A percentile compares a stretch with the other conserved stretches of the same genome.
These are phyloP conservation scores for Martes martes DNA, from an alignment of 2,113 vertebrate genomes.

Conservation along the genomic window DNA sequence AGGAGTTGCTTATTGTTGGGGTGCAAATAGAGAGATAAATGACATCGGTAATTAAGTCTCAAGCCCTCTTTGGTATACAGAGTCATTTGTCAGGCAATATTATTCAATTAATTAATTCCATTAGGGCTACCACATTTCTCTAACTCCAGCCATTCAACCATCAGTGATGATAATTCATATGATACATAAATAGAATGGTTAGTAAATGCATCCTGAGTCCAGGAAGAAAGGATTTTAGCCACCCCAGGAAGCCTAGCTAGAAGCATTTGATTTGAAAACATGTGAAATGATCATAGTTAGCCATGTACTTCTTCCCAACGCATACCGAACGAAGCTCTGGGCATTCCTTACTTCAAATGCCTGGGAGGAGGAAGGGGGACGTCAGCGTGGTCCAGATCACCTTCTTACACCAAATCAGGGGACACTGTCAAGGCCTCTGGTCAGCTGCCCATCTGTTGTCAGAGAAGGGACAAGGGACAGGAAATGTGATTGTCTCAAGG, in stretches of 20 bases:
- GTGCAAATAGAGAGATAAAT: constrained; percentile 59
- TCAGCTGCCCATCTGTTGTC: background rate
- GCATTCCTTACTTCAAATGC: background rate
- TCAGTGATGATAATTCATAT: background rate
- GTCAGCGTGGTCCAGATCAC: background rate
- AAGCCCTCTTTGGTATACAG: background rate
- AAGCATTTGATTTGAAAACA: background rate
- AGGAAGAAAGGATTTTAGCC: background rate
- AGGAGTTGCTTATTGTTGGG: constrained; percentile 43
- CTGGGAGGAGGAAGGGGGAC: background rate
- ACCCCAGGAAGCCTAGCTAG: background rate
- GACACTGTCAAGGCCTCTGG: background rate
- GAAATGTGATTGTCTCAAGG: background rate
- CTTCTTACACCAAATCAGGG: rapidly evolving
- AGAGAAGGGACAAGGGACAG: background rate
- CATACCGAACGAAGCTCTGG: background rate
- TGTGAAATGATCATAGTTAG: background rate
- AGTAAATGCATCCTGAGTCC: background rate
- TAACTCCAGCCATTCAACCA: background rate
- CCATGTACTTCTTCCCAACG: background rate
- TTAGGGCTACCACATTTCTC: constrained; percentile 21
- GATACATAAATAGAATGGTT: background rate
- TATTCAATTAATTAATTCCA: constrained; percentile 64
- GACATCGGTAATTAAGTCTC: constrained; percentile 62
- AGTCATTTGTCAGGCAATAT: constrained; percentile 58